Evolutionary conservation across 2,888 invertebrate genomes (phyloP).

Genomic region (Salpingus planirostris): DNA sequence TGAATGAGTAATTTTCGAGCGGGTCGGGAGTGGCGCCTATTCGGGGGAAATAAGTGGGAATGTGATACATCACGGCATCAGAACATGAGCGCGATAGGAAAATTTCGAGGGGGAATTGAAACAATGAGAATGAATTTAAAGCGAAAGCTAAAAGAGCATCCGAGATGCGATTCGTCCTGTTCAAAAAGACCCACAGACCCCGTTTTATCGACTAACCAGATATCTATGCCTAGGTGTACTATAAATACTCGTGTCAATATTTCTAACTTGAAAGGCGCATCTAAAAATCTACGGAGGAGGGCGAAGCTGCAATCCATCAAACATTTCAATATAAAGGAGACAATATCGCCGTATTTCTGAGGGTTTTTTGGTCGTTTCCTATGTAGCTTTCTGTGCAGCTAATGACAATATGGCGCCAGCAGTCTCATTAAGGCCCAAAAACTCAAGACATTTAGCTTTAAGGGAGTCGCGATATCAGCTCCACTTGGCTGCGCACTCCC

Average conservation of each 20-base stretch:
- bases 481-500: conserved; percentile 13
- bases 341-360: conserved; percentile 16
- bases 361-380: conserved; percentile 16
- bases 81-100: conserved; percentile 10
- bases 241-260: too few species aligned
- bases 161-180: conserved; percentile 22
- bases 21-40: conserved; percentile 8
- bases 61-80: conserved; percentile 15
- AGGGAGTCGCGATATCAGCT: conserved; percentile 18
- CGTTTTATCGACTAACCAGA: too few species aligned
- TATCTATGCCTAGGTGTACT: too few species aligned
- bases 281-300: conserved; percentile 20
- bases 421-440: conserved; percentile 19
- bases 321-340: conserved; percentile 21
- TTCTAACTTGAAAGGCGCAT: too few species aligned
- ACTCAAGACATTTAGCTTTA: conserved; percentile 19
- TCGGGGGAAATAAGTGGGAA: conserved; percentile 12
- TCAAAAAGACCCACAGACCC: conserved; percentile 19
- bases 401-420: conserved; percentile 21
- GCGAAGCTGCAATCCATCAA: conserved; percentile 22
- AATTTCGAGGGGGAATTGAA: conserved; percentile 11
- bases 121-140: conserved; percentile 19
- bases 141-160: conserved; percentile 17
- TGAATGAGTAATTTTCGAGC: conserved; percentile 14
- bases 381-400: conserved; percentile 13